phyloP scores from a whole-genome alignment of 2,888 invertebrate genomes.

The Caenorhabditis sp. region DNA sequence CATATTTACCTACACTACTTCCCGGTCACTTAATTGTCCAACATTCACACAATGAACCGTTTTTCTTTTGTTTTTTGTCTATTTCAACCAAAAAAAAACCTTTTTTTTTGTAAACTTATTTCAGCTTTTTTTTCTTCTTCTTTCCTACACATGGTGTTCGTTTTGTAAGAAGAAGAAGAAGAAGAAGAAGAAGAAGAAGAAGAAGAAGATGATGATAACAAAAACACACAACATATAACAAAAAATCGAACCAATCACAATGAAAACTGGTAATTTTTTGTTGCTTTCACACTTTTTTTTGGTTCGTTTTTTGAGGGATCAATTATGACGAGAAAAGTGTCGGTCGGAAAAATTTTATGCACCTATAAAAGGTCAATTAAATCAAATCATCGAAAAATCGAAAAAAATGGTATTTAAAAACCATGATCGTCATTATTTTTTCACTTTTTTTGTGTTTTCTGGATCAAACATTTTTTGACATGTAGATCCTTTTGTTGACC shows the following conservation, averaged over 20 bases:
- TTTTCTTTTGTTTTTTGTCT: too few relatives aligned
- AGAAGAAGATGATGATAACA: neutral
- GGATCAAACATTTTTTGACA: neutral
- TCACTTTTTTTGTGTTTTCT: neutral
- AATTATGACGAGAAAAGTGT: neutral
- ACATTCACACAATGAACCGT: too few relatives aligned
- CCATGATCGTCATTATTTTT: neutral
- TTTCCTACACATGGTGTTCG: too few relatives aligned
- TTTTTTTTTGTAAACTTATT: too few relatives aligned
- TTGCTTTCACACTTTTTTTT: neutral
- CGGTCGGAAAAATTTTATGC: neutral
- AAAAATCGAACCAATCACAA: too few relatives aligned
- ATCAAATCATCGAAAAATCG: neutral
- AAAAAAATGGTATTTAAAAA: neutral
- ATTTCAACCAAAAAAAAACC: too few relatives aligned
- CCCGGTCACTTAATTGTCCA: too few relatives aligned
- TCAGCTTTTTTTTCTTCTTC: too few relatives aligned
- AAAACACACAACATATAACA: neutral
- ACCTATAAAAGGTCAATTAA: neutral
- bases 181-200: too few relatives aligned
- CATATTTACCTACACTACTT: too few relatives aligned
- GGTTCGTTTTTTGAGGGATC: neutral
- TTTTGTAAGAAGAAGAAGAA: too few relatives aligned
- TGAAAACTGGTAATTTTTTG: neutral
- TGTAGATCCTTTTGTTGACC: neutral